Evolutionary conservation across 1,140 invertebrate species (phyloP), one percentile per base, ranked within the genome.

Genomic region (Olivierus martensii): DNA sequence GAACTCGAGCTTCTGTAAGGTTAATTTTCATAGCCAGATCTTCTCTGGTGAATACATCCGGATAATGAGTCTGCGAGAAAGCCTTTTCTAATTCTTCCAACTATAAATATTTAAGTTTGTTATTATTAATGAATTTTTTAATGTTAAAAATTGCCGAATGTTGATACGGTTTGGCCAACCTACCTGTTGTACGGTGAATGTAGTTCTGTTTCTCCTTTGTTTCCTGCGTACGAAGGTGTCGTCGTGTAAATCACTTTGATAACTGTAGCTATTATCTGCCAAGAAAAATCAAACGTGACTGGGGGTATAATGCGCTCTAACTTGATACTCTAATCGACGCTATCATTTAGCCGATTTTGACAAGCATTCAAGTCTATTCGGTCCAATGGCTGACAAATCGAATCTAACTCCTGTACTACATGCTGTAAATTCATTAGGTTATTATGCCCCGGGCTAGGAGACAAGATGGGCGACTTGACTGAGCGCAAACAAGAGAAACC

Each of bases 21-120:
- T 94, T 94, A 65, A 97, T 96, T 74, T 95, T 92, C 80, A 93
- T 90, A n/a, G 93, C 92, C 45, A 97, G 75, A 71, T 96, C 92
- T 71, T 97, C 92, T 61, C 94, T 75, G 1, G 89, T 96, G 73
- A 96, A 97, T 48, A 96, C 91, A 70, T 97, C 94, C 7, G 93
- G 94, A 68, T 98, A 98, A 70, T 98, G 94, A 19, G 93, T 97
- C 69, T 93, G 87, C 50, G 87, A 84, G 69, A 98, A 98, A 45
- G 92, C 92, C 61, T 87, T 93, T 73, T 97, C 93, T 63, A 98
- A 72, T 71, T 97, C 92, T 71, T 95, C 93, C 64, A 97, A 70
- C 83, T 90, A 74, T 66, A 43, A 54, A 22, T 17, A 28, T 28
- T 28, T 28, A 6, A 28, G 1, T 6, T 2, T 0, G 9, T 28